Evolutionary conservation across 2,888 invertebrate species (phyloP).

Genomic region (Timema podura): DNA sequence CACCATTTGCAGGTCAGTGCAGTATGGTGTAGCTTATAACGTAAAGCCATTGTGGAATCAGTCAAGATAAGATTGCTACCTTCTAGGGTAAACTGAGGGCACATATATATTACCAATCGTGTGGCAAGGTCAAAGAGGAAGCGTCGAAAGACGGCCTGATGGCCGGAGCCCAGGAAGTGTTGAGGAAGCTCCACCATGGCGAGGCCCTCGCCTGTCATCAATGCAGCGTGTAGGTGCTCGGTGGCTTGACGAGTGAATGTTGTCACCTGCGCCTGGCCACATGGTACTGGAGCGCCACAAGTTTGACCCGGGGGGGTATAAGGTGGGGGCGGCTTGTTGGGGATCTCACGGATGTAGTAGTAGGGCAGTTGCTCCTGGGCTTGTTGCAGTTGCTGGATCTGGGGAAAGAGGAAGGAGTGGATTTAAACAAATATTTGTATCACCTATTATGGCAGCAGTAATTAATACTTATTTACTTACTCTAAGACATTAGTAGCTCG

Average conservation of each 20-base stretch:
- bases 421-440: too few species aligned
- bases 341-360: constrained; percentile 60
- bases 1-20: too few species aligned
- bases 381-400: constrained; percentile 49
- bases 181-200: constrained; percentile 40
- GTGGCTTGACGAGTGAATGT: constrained; percentile 48
- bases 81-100: too few species aligned
- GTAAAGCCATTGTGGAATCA: too few species aligned
- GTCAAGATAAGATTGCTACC: too few species aligned
- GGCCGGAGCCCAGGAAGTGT: constrained; percentile 31
- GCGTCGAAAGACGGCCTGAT: constrained; percentile 22
- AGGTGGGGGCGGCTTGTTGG: constrained; percentile 72
- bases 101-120: constrained; percentile 46
- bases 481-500: too few species aligned
- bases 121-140: constrained; percentile 60
- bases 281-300: constrained; percentile 38
- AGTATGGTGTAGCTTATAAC: too few species aligned
- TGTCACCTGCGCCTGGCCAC: constrained; percentile 46
- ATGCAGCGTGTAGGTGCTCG: constrained; percentile 47
- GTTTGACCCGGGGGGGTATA: constrained; percentile 58
- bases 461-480: too few species aligned
- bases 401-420: too few species aligned
- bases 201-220: constrained; percentile 41
- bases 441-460: too few species aligned
- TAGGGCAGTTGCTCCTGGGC: constrained; percentile 52